Percentiles rank a stretch among this genome's conserved stretches.
Evolutionary conservation across 2,113 vertebrate species (phyloP).

Genomic region (Mesitornis unicolor): DNA sequence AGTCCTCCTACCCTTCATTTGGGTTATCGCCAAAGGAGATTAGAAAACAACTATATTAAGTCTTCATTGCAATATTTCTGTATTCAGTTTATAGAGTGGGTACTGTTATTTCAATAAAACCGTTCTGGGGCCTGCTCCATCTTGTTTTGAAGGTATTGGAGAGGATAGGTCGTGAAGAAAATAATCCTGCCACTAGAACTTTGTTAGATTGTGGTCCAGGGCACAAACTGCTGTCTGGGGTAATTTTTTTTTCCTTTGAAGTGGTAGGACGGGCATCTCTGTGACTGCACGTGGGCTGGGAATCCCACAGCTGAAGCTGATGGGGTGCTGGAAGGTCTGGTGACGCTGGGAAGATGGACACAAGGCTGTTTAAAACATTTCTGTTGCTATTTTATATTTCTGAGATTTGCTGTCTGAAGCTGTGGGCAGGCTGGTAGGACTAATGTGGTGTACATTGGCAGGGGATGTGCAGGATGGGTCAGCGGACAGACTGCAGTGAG

Average conservation of each 20-base stretch:
- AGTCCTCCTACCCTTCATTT: neutral
- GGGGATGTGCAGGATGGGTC: too few species aligned
- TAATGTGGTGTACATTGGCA: rapidly evolving
- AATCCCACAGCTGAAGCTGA: neutral
- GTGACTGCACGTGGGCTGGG: rapidly evolving
- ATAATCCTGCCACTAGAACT: neutral
- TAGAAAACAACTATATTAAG: neutral
- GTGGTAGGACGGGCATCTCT: neutral
- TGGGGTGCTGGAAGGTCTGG: neutral
- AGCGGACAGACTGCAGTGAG: rapidly evolving
- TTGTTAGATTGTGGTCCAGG: neutral
- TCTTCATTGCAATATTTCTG: neutral
- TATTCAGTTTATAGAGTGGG: neutral
- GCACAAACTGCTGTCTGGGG: neutral
- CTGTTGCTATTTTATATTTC: neutral
- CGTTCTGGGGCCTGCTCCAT: neutral
- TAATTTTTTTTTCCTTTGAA: neutral
- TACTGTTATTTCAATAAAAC: neutral
- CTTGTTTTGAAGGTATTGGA: neutral
- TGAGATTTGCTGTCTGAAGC: neutral
- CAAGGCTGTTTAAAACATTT: neutral
- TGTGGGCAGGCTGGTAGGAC: neutral
- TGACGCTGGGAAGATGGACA: neutral
- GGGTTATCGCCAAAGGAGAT: neutral
- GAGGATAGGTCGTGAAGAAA: neutral